Base-by-base conservation (phyloP, 2,888 invertebrate species). In the Calameuta idolon region DNA sequence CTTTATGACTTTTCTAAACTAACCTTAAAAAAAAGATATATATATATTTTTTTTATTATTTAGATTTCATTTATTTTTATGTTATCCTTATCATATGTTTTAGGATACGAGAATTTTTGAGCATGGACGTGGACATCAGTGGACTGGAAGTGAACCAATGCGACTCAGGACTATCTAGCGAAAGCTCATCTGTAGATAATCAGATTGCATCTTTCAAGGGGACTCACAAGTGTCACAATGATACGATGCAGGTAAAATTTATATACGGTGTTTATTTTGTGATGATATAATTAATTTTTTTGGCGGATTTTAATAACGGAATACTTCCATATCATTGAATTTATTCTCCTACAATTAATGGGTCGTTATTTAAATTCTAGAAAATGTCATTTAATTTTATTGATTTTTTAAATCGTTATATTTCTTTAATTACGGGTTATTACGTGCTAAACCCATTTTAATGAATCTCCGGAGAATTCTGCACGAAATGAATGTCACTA, bases 221-320 rank as follows among this genome's bases (percentile, higher is more conserved):
- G 83, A 97, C 97, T 34, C 98, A 98, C 92, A 97, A 97, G 92
- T 98, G 98, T 91, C 97, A 97, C 88, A 95, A 95, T 89, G 93
- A 94, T 83, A 96, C 96, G 75, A 96, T 96, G 89, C 94, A 94
- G 93, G 97, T 97, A 93, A 93, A 93, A 92, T 55, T 55, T 55
- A 9, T 23, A 9, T 23, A 23, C 23, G 9, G 55, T 9, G 9
- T 55, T 55, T 23, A 55, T 55, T 9, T 55, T 55, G 5, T 55
- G 23, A 23, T 55, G 9, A 55, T 5, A 55, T 23, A 23, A 55
- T 15, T 55, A 40, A 15, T 55, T 9, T 55, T 23, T 55, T 55
- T 55, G 23, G 2, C 2, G 23, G 55, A 55, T 55, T 23, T 23
- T 55, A 5, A 55, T 23, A 55, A 55, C 5, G 0, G 0, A 40